Evolutionary conservation across 2,113 vertebrate genomes (phyloP), one percentile per base, ranked within the genome.

Genomic region (Myocastor coypus): DNA sequence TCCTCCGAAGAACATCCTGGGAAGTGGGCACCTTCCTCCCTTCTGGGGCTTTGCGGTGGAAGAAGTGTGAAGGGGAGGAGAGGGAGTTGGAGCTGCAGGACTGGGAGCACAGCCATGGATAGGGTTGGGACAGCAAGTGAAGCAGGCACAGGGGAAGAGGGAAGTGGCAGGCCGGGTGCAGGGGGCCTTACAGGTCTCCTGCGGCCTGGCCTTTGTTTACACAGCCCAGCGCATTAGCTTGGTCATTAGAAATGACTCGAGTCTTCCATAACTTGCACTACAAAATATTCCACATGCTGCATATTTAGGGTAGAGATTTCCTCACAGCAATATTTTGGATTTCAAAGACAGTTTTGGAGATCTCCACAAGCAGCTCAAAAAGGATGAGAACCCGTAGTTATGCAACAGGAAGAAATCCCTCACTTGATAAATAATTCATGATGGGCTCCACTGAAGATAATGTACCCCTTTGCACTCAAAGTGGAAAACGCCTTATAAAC

Each of bases 371-470:
- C 52, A 92, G 91, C 24, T 63, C 77, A 16, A 30, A 66, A 92
- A 77, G 61, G 77, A 97, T n/a, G 87, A 90, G 87, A 90, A 87
- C 46, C 59, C 37, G 37, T 34, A 66, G n/a, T 91, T 80, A 93
- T n/a, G 83, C 63, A 86, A 81, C 57, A 64, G 83, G 89, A 95
- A 93, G 73, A 87, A 78, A 87, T 89, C 77, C 75, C 34, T 94
- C 77, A 50, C 19, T n/a, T 57, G 30, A 91, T 96, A 87, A 75
- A 95, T 94, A 95, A 94, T 96, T 93, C 94, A 94, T 81, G 83
- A 46, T 37, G 61, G 66, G 55, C n/a, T 61, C 71, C 0, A 13
- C 73, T 30, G 83, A 88, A 68, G 42, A 46, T 40, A 64, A 92
- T 91, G 75, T 16, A 91, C 46, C n/a, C 86, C 16, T 26, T 50